A percentile compares a stretch with the other conserved stretches of the same genome.
phyloP scores from a whole-genome alignment of 2,113 vertebrate species.

The Oncorhynchus tshawytscha region DNA sequence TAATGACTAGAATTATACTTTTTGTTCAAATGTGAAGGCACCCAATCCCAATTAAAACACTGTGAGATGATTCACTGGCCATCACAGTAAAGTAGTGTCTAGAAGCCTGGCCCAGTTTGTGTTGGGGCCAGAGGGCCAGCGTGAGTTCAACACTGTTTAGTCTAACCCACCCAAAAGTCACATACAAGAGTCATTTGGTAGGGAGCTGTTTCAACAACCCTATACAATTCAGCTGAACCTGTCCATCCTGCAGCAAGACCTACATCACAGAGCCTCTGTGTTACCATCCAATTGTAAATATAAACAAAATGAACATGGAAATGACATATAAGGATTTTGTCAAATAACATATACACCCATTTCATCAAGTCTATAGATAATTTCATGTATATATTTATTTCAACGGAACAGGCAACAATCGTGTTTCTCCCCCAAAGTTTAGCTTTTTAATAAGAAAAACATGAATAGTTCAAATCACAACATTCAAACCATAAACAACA shows the following conservation, averaged over 20 bases:
- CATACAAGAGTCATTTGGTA: not conserved
- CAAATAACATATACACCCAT: not conserved
- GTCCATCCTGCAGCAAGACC: not conserved
- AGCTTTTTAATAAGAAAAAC: conserved; percentile 77
- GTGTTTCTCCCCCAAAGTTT: conserved; percentile 58
- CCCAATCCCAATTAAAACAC: too few relatives aligned
- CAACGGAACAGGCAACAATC: conserved; percentile 14
- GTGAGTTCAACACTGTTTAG: conserved; percentile 15
- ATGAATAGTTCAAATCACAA: conserved; percentile 62
- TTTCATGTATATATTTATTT: not conserved
- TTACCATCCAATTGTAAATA: not conserved
- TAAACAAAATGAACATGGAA: not conserved
- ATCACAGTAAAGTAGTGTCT: too few relatives aligned
- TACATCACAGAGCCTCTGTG: not conserved
- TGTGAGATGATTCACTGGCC: too few relatives aligned
- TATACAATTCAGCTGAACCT: not conserved
- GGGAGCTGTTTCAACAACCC: conserved; percentile 9
- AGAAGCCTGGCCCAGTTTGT: not conserved
- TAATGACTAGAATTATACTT: too few relatives aligned
- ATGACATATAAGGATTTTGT: too few relatives aligned
- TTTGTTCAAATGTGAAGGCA: too few relatives aligned
- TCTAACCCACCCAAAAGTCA: conserved; percentile 3
- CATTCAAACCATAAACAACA: conserved; percentile 54
- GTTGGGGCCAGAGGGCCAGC: not conserved
- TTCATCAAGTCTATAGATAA: not conserved